Evolutionary conservation across 2,888 invertebrate species (phyloP), one percentile per base, ranked within the genome.

Genomic region (Sympetrum striolatum): DNA sequence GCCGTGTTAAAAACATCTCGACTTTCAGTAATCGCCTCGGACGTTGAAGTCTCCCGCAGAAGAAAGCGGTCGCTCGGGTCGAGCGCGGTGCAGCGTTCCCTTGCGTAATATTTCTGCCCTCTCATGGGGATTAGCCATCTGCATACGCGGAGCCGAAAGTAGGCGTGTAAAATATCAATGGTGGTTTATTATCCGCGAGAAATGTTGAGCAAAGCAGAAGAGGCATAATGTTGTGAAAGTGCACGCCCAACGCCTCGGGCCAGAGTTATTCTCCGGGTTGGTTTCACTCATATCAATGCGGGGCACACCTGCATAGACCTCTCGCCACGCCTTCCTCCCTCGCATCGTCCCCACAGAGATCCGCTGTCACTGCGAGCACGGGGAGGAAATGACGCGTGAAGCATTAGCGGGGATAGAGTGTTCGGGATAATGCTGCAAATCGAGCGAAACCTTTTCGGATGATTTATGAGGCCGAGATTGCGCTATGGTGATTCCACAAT

Each of bases 101-200:
- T 37, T 60, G 86, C 35, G 39, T 86, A 86, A 86, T 64, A 64
- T 60, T 86, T 86, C 58, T 86, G 86, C 37, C 60, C 86, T 60
- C 60, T 86, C 60, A 86, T 64, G 37, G 86, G 35, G 60, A 48
- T 58, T 60, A 60, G 86, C n/a, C 37, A 86, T 86, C 60, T 86
- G 86, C 58, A 86, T 86, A 86, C 37, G 86, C 86, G 37, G 60
- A 86, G 35, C 86, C 86, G 73, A 86, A 86, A 86, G 86, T 60
- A 86, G 86, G 86, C 86, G 86, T 86, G 86, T 53, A 86, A 86
- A 86, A 86, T 86, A 86, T 64, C 86, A 86, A 86, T 86, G 60
- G 58, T 86, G 39, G 86, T 86, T 86, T 86, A 86, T 86, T 86
- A 86, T 37, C 60, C 3, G 37, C 22, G n/a, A n/a, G 86, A 53